Evolutionary conservation across 37 sponge, comb jelly and placozoan genomes (phyloP).

Genomic region (Diacarnus erythraeanus): DNA sequence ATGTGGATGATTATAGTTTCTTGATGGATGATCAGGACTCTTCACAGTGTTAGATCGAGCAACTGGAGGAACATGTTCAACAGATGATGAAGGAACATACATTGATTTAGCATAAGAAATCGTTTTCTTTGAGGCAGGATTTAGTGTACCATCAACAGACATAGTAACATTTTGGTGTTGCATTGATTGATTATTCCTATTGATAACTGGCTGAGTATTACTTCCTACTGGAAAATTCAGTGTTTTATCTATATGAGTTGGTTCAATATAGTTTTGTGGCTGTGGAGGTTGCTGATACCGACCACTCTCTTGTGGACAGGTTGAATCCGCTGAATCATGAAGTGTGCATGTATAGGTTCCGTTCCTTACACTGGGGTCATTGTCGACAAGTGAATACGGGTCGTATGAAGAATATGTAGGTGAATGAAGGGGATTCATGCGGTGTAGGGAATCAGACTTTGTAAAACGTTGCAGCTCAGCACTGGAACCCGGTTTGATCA

Average conservation of each 20-base stretch:
- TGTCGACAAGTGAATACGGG: background rate
- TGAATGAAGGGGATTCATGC: background rate
- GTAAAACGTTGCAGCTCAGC: background rate
- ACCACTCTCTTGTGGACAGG: too few relatives aligned
- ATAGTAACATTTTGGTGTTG: background rate
- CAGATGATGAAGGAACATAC: too few relatives aligned
- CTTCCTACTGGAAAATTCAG: too few relatives aligned
- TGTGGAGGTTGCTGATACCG: background rate
- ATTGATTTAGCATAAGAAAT: background rate
- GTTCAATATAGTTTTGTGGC: background rate
- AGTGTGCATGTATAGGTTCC: background rate
- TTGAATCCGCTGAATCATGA: background rate
- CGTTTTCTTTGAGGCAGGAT: too few relatives aligned
- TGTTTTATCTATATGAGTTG: too few relatives aligned
- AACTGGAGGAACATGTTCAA: background rate
- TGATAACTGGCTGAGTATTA: too few relatives aligned
- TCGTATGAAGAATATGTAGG: background rate
- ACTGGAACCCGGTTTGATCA: constrained; percentile 53
- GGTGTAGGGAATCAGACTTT: background rate
- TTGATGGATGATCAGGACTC: too few relatives aligned
- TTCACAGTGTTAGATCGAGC: background rate
- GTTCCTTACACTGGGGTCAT: background rate
- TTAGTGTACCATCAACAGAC: background rate
- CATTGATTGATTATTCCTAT: too few relatives aligned
- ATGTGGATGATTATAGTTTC: too few relatives aligned